Evolutionary conservation across 2,888 invertebrate genomes (phyloP).

Genomic region (Cheilosia variabilis): DNA sequence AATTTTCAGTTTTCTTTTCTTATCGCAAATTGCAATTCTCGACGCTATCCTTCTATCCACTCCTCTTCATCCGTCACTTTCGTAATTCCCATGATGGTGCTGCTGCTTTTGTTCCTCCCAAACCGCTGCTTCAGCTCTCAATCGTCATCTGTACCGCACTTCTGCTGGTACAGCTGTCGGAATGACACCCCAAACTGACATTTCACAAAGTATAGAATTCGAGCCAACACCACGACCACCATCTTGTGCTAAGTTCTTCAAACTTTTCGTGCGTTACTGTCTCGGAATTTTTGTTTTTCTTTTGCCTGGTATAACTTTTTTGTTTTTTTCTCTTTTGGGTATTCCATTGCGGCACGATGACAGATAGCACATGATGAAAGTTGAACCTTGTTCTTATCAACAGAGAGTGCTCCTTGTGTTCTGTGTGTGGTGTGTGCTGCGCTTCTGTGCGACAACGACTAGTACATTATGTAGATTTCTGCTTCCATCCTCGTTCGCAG

Average conservation of each 20-base stretch:
- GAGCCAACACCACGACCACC: slow-evolving; percentile 34
- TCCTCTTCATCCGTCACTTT: slow-evolving; percentile 39
- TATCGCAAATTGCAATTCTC: slow-evolving; percentile 65
- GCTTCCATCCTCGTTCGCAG: slow-evolving; percentile 49
- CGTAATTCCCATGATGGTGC: slow-evolving; percentile 42
- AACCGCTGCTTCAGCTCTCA: slow-evolving; percentile 2
- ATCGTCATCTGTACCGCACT: slow-evolving; percentile 25
- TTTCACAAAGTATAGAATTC: slow-evolving; percentile 35
- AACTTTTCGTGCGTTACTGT: slow-evolving; percentile 71
- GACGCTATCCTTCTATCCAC: background rate
- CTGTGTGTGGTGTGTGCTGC: slow-evolving; percentile 17
- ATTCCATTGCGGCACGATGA: slow-evolving; percentile 61
- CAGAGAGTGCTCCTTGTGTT: slow-evolving; percentile 26
- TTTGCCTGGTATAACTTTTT: slow-evolving; percentile 15
- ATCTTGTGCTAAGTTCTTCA: slow-evolving; percentile 47
- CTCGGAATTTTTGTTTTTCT: slow-evolving; percentile 51
- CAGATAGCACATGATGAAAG: slow-evolving; percentile 70
- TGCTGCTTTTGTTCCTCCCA: slow-evolving; percentile 5
- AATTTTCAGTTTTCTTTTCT: slow-evolving; percentile 44
- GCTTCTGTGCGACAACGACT: slow-evolving; percentile 48
- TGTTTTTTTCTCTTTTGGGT: slow-evolving; percentile 30
- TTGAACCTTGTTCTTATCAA: slow-evolving; percentile 70
- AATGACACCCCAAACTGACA: slow-evolving; percentile 61
- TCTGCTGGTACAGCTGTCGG: slow-evolving; percentile 45
- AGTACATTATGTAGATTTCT: slow-evolving; percentile 69